A percentile compares a stretch with the other conserved stretches of the same genome.
Conservation (phyloP, 2,113 vertebrate genomes). For the Rhipidura dahli region DNA sequence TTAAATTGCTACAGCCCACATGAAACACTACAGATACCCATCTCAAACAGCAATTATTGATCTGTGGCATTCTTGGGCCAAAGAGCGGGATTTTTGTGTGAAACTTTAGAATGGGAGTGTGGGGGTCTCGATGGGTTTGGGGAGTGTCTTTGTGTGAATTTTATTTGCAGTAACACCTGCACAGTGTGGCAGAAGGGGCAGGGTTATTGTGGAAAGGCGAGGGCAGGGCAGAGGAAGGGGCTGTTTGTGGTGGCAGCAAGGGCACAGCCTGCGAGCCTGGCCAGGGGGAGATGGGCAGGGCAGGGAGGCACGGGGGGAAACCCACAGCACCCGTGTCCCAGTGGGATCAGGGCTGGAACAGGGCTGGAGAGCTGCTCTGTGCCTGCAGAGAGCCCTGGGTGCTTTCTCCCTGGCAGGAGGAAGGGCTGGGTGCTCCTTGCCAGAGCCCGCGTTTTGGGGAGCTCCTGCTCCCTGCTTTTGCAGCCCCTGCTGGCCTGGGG, state of each 20-base stretch:
- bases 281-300: background rate
- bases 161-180: background rate
- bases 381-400: fast-evolving
- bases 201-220: fast-evolving
- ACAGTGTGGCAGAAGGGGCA: background rate
- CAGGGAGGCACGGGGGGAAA: background rate
- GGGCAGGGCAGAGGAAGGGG: background rate
- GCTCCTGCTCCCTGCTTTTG: no score
- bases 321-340: fast-evolving
- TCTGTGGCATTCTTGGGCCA: background rate
- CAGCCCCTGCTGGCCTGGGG: background rate
- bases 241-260: fast-evolving
- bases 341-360: background rate
- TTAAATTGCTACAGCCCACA: background rate
- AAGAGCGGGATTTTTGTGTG: background rate
- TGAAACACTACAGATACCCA: background rate
- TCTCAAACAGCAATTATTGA: background rate
- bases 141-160: background rate
- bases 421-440: background rate
- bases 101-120: background rate
- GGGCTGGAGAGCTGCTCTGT: background rate
- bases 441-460: background rate
- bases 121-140: background rate
- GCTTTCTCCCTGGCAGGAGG: background rate
- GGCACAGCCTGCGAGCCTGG: fast-evolving